Conservation (phyloP, 1,140 invertebrate species). For the Parapsyche elsis region DNA sequence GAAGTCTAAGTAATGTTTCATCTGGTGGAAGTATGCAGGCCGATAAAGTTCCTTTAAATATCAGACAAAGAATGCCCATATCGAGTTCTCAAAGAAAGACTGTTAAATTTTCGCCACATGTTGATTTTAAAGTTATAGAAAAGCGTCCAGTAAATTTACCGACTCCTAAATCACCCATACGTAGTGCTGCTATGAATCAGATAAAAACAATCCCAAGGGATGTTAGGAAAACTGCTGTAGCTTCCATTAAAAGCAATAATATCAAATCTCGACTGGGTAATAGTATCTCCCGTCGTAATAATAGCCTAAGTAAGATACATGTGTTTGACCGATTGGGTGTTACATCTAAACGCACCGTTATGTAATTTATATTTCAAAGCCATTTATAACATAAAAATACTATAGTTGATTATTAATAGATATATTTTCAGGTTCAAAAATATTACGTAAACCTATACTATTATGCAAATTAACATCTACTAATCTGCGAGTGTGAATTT, state of each 20-base stretch:
- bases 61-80: slow-evolving; percentile 62
- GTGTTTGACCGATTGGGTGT: slow-evolving; percentile 51
- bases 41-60: slow-evolving; percentile 62
- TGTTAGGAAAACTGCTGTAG: slow-evolving; percentile 27
- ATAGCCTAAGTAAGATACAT: slow-evolving; percentile 30
- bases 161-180: background rate
- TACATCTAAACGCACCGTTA: slow-evolving; percentile 20
- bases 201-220: slow-evolving; percentile 31
- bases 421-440: no score
- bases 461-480: no score
- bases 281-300: slow-evolving; percentile 3
- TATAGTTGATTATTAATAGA: no score
- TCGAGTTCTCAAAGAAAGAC: slow-evolving; percentile 60
- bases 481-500: no score
- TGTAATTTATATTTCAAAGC: background rate
- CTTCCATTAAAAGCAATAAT: slow-evolving; percentile 38
- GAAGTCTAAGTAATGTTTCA: slow-evolving; percentile 60
- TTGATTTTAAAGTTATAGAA: slow-evolving; percentile 66
- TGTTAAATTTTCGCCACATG: slow-evolving; percentile 64
- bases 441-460: no score
- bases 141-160: slow-evolving; percentile 8
- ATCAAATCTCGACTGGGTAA: slow-evolving; percentile 51
- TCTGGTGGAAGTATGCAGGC: slow-evolving; percentile 63
- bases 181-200: slow-evolving; percentile 30
- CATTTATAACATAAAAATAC: no score